These are phyloP conservation scores for Chionodraco myersi DNA, from an alignment of 2,113 vertebrate genomes.

Conservation along the genomic window DNA sequence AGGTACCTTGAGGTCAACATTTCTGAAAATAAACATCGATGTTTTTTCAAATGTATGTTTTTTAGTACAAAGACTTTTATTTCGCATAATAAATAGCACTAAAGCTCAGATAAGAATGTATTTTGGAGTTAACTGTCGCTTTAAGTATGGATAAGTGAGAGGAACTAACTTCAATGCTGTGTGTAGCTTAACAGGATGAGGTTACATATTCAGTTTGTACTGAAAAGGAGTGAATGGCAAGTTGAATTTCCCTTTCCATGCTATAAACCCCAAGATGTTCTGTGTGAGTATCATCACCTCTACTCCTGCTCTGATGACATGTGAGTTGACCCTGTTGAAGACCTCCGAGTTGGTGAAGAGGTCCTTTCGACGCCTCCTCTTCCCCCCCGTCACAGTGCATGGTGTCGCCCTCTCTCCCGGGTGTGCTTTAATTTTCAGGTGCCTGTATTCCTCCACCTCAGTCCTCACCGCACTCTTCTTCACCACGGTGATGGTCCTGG, in stretches of 20 bases:
- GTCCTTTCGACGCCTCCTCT: conserved; percentile 77
- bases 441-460: conserved; percentile 42
- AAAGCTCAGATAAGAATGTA: too few relatives aligned
- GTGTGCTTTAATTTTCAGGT: conserved; percentile 8
- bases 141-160: background rate
- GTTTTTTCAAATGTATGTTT: too few relatives aligned
- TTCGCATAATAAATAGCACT: too few relatives aligned
- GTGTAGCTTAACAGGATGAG: background rate
- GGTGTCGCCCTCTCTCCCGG: conserved; percentile 17
- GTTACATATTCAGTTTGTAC: background rate
- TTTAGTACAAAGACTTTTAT: too few relatives aligned
- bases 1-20: too few relatives aligned
- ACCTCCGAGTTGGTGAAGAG: conserved; percentile 75
- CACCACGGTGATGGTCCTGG: conserved; percentile 75
- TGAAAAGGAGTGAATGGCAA: background rate
- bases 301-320: conserved; percentile 72
- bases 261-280: background rate
- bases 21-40: too few relatives aligned
- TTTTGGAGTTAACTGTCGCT: too few relatives aligned
- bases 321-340: conserved; percentile 77
- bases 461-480: conserved; percentile 77
- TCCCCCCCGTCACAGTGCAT: conserved; percentile 7
- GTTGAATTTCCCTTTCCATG: background rate
- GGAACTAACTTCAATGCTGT: background rate
- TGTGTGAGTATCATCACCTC: conserved; percentile 70